Conservation (phyloP, 2,888 invertebrate genomes). For the Chrysopilus asiliformis region DNA sequence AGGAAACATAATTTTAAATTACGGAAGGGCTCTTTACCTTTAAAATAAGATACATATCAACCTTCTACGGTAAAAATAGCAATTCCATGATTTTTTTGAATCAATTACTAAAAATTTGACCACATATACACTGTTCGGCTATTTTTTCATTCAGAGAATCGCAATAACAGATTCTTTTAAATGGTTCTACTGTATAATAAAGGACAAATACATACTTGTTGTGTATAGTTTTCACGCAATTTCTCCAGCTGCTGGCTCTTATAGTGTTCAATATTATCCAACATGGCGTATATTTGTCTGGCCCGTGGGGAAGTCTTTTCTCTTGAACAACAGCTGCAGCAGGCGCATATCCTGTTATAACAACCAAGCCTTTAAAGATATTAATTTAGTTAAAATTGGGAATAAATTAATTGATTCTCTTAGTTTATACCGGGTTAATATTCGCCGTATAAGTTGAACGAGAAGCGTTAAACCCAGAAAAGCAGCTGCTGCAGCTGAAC, state of each 20-base stretch:
- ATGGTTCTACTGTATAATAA: too few relatives aligned
- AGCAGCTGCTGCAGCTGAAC: conserved; percentile 61
- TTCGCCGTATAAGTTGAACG: conserved; percentile 57
- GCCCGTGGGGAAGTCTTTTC: conserved; percentile 61
- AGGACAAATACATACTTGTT: conserved; percentile 48
- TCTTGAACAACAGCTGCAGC: conserved; percentile 65
- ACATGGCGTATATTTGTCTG: conserved; percentile 72
- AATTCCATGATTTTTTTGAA: too few relatives aligned
- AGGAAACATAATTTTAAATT: too few relatives aligned
- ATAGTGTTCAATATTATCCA: conserved; percentile 82
- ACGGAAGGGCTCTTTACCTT: too few relatives aligned
- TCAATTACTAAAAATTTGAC: too few relatives aligned
- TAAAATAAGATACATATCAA: too few relatives aligned
- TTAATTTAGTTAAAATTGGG: background rate
- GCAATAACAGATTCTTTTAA: too few relatives aligned
- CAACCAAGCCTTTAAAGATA: conserved; percentile 50
- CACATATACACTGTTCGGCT: too few relatives aligned
- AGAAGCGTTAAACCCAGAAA: conserved; percentile 70
- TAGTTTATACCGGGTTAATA: conserved; percentile 51
- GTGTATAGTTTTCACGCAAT: conserved; percentile 80
- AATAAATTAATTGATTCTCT: background rate
- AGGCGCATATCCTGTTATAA: conserved; percentile 45
- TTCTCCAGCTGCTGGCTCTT: conserved; percentile 79
- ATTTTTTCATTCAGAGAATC: too few relatives aligned
- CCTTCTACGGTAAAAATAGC: too few relatives aligned